Percentiles rank a stretch among this genome's conserved stretches.
Evolutionary conservation across 2,113 vertebrate species (phyloP).

Genomic region (Sula dactylatra): DNA sequence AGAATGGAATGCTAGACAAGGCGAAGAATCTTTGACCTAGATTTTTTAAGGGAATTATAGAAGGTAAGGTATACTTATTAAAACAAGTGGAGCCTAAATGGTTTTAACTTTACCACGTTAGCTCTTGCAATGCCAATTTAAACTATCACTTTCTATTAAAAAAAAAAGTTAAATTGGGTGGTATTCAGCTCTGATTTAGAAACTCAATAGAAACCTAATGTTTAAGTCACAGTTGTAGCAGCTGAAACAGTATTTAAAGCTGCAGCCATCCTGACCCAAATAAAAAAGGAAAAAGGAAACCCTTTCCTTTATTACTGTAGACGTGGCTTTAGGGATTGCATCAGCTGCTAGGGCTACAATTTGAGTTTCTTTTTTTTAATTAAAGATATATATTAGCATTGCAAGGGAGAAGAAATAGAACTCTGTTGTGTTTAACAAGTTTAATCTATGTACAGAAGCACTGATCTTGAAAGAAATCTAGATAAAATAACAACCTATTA

Average conservation of each 20-base stretch:
- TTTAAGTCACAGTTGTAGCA: constrained; percentile 48
- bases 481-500: neutral
- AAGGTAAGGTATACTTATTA: constrained; percentile 64
- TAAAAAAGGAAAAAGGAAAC: constrained; percentile 37
- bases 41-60: constrained; percentile 52
- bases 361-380: neutral
- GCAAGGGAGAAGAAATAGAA: neutral
- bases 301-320: neutral
- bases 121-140: constrained; percentile 64
- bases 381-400: neutral
- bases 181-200: constrained; percentile 59
- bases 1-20: constrained; percentile 49
- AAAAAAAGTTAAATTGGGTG: constrained; percentile 20
- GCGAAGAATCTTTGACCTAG: constrained; percentile 57
- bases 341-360: constrained; percentile 16
- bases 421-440: neutral
- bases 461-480: neutral
- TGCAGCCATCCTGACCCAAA: constrained; percentile 39
- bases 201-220: constrained; percentile 53
- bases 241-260: constrained; percentile 62
- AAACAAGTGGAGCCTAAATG: constrained; percentile 44
- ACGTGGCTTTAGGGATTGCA: constrained; percentile 49
- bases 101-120: constrained; percentile 62
- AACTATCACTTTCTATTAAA: constrained; percentile 63
- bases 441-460: neutral